phyloP scores from a whole-genome alignment of 2,113 vertebrate genomes.

The Pyrgilauda ruficollis region DNA sequence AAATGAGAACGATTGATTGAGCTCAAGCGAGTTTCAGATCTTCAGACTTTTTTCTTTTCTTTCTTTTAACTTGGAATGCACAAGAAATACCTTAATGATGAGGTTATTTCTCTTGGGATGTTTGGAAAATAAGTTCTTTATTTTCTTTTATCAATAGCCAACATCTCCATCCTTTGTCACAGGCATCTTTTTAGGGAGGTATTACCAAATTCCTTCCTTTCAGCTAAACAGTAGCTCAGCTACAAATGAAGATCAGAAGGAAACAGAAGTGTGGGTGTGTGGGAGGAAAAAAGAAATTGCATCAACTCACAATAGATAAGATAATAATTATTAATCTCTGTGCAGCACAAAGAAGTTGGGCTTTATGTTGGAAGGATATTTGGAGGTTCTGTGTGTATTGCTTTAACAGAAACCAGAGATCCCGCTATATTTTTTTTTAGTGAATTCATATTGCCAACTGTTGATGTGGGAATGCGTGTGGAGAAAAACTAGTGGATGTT shows the following conservation, averaged over 20 bases:
- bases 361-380: background rate
- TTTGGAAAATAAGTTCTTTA: background rate
- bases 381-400: background rate
- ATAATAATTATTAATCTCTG: constrained; percentile 16
- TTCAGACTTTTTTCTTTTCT: background rate
- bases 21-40: background rate
- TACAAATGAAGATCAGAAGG: constrained; percentile 29
- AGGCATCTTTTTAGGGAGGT: background rate
- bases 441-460: background rate
- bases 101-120: background rate
- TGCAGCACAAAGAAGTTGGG: background rate
- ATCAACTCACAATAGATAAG: background rate
- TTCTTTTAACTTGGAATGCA: background rate
- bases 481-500: background rate
- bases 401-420: background rate
- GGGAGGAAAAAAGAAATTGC: background rate
- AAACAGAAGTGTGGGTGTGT: background rate
- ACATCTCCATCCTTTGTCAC: background rate
- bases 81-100: background rate
- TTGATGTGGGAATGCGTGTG: fast-evolving
- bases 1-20: background rate
- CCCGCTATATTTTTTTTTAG: background rate
- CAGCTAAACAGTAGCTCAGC: constrained; percentile 23
- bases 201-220: constrained; percentile 34
- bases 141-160: background rate